These are phyloP conservation scores for Agriotes lineatus DNA, from an alignment of 2,888 invertebrate genomes.

Conservation along the genomic window DNA sequence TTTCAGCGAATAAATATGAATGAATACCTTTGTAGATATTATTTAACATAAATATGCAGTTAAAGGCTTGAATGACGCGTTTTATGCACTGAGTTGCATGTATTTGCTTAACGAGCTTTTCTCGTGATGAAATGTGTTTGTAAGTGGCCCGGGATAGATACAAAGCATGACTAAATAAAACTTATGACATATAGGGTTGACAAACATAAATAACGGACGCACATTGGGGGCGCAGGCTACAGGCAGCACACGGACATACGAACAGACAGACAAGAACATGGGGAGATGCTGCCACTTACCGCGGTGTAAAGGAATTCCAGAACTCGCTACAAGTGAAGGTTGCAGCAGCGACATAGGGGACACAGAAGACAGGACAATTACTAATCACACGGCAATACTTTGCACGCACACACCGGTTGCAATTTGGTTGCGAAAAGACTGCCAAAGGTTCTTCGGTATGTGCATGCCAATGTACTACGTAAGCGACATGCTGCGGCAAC, in stretches of 20 bases:
- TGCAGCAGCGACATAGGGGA: slow-evolving; percentile 78
- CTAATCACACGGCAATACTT: slow-evolving; percentile 66
- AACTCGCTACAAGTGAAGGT: slow-evolving; percentile 86
- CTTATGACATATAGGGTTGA: slow-evolving; percentile 39
- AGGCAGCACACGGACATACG: slow-evolving; percentile 67
- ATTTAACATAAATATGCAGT: slow-evolving; percentile 24
- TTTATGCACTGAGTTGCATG: slow-evolving; percentile 12
- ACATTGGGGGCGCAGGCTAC: slow-evolving; percentile 63
- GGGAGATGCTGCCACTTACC: slow-evolving; percentile 86
- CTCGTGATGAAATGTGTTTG: slow-evolving; percentile 23
- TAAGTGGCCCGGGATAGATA: slow-evolving; percentile 41
- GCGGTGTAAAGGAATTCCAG: slow-evolving; percentile 98
- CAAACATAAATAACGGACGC: slow-evolving; percentile 66
- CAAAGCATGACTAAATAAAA: slow-evolving; percentile 43
- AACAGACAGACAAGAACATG: slow-evolving; percentile 64
- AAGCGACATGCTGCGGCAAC: slow-evolving; percentile 53
- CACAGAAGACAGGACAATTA: slow-evolving; percentile 72
- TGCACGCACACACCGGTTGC: slow-evolving; percentile 48
- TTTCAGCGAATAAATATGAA: slow-evolving; percentile 2
- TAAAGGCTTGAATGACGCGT: slow-evolving; percentile 18
- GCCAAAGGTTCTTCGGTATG: slow-evolving; percentile 22
- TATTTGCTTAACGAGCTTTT: slow-evolving; percentile 14
- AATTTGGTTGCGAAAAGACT: neutral
- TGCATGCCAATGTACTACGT: slow-evolving; percentile 59
- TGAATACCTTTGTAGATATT: slow-evolving; percentile 20